Percentiles rank a stretch among this genome's conserved stretches.
Evolutionary conservation across 2,888 invertebrate species (phyloP).

Genomic region (Synergus gifuensis): DNA sequence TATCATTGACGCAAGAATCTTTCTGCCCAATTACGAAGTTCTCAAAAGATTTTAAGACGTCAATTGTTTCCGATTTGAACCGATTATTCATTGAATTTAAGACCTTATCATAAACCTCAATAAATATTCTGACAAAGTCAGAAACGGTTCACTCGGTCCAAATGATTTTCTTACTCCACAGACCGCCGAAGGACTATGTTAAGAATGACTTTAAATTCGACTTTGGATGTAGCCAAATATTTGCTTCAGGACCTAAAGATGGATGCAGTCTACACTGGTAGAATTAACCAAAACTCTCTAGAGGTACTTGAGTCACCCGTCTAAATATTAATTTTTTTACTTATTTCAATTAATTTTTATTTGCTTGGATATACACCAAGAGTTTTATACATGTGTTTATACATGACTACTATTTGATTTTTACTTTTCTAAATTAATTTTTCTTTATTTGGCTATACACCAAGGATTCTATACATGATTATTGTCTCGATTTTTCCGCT

Average conservation of each 20-base stretch:
- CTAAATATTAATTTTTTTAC: too few species aligned
- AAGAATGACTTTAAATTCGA: slow-evolving; percentile 43
- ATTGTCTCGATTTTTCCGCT: too few species aligned
- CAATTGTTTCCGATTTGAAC: slow-evolving; percentile 12
- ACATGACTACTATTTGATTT: too few species aligned
- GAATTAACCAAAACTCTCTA: not conserved
- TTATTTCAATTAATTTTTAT: too few species aligned
- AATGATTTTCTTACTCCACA: slow-evolving; percentile 25
- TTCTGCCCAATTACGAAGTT: slow-evolving; percentile 19
- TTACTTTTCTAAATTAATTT: too few species aligned
- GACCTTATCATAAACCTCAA: too few species aligned
- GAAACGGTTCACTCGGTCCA: slow-evolving; percentile 11
- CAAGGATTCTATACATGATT: too few species aligned
- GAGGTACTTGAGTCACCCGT: too few species aligned
- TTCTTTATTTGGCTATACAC: too few species aligned
- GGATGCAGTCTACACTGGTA: not conserved
- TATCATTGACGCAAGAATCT: too few species aligned
- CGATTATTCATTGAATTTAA: not conserved
- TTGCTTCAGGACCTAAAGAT: not conserved
- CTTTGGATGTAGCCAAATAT: slow-evolving; percentile 9
- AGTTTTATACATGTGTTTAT: too few species aligned
- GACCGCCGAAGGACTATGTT: slow-evolving; percentile 38
- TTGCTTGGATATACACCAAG: too few species aligned
- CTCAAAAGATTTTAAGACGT: slow-evolving; percentile 43
- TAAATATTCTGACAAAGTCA: not conserved